Conservation (phyloP, 2,113 vertebrate genomes). For the Phyllopteryx taeniolatus region DNA sequence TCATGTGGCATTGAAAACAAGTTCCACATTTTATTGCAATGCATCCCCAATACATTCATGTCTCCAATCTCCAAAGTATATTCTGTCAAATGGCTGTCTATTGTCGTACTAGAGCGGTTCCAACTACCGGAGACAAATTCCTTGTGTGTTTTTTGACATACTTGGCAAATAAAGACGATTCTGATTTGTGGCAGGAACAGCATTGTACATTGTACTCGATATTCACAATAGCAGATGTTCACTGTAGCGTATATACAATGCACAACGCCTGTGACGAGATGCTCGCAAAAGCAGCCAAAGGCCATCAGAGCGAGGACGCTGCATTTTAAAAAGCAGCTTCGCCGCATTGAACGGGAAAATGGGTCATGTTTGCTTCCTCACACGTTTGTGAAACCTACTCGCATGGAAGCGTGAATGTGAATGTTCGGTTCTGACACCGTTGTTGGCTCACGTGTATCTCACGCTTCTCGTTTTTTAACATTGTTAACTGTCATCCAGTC, state of each 20-base stretch:
- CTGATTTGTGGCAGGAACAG: background rate
- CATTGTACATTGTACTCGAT: background rate
- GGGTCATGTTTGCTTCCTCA: background rate
- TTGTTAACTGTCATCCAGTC: background rate
- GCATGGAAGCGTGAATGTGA: background rate
- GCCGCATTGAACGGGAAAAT: background rate
- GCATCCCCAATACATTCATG: background rate
- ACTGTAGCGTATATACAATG: background rate
- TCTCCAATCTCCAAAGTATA: too few relatives aligned
- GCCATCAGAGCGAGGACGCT: conserved; percentile 1
- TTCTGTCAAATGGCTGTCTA: too few relatives aligned
- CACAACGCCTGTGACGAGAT: background rate
- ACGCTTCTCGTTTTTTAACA: background rate
- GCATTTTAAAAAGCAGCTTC: background rate
- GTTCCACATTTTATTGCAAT: background rate
- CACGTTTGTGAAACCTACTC: background rate
- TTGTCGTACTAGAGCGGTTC: too few relatives aligned
- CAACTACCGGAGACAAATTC: too few relatives aligned
- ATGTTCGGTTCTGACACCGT: background rate
- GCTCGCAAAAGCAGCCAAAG: background rate
- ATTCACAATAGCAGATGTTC: background rate
- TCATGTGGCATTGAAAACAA: background rate
- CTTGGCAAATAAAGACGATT: too few relatives aligned
- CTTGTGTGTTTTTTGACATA: too few relatives aligned
- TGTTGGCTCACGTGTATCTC: background rate